These are phyloP conservation scores for Eleginops maclovinus DNA, from an alignment of 2,113 vertebrate species.

Conservation along the genomic window DNA sequence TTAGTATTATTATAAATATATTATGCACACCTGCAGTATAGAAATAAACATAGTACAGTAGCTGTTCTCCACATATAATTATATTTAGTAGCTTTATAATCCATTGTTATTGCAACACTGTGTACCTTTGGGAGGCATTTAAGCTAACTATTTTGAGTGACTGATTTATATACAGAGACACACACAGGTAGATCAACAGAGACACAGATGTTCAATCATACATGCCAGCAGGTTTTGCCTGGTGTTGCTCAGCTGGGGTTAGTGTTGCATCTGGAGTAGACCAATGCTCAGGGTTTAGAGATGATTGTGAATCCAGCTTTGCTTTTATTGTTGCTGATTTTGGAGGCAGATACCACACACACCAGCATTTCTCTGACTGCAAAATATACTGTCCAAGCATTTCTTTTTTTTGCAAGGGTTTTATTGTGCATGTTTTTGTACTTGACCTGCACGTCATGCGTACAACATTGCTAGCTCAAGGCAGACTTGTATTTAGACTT, in stretches of 20 bases:
- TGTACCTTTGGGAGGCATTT: not conserved
- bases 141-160: not conserved
- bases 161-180: conserved; percentile 2
- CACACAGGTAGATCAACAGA: not conserved
- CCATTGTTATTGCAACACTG: not conserved
- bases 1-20: too few relatives aligned
- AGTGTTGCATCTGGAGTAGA: conserved; percentile 13
- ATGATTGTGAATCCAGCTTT: not conserved
- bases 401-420: not conserved
- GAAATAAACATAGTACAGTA: not conserved
- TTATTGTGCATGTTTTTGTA: conserved; percentile 14
- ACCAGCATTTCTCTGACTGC: not conserved
- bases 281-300: conserved; percentile 1
- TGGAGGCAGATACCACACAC: not conserved
- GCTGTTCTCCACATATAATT: not conserved
- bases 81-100: conserved; percentile 1
- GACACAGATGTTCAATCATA: conserved; percentile 8
- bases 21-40: not conserved
- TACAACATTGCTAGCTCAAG: conserved; percentile 4
- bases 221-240: conserved; percentile 11
- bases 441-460: conserved; percentile 7
- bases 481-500: conserved; percentile 6
- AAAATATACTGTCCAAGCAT: not conserved
- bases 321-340: conserved; percentile 23
- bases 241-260: conserved; percentile 27